Percentiles rank a stretch among this genome's conserved stretches.
phyloP scores from a whole-genome alignment of 2,113 vertebrate genomes.

The Psilopsiagon aymara region DNA sequence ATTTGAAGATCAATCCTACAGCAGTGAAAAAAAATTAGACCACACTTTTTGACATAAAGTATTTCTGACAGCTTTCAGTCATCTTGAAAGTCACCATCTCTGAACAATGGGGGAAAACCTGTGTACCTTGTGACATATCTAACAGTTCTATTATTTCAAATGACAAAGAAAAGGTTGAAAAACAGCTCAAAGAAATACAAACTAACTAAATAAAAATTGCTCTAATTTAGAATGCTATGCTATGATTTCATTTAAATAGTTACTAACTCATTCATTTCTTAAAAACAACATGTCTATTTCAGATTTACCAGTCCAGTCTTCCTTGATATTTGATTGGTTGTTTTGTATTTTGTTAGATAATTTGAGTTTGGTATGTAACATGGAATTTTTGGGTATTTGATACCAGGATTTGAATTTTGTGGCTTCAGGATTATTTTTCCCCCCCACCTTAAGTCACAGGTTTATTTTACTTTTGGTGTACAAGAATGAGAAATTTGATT shows the following conservation, averaged over 20 bases:
- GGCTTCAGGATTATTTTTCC: not conserved
- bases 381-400: not conserved
- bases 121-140: not conserved
- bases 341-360: not conserved
- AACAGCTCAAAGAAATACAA: not conserved
- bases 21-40: not conserved
- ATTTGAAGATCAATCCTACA: conserved; percentile 9
- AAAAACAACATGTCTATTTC: not conserved
- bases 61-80: not conserved
- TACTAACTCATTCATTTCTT: not conserved
- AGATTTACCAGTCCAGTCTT: not conserved
- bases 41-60: not conserved
- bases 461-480: not conserved
- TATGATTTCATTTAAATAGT: not conserved
- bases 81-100: not conserved
- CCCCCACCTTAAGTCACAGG: not conserved
- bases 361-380: not conserved
- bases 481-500: not conserved
- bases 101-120: rapidly evolving
- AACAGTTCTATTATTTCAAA: not conserved
- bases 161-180: not conserved
- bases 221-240: not conserved
- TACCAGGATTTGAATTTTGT: not conserved
- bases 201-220: not conserved
- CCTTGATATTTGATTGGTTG: not conserved